Percentiles rank a stretch among this genome's conserved stretches.
Conservation (phyloP, 23 tunicate genomes). For the Ascidia mentula region DNA sequence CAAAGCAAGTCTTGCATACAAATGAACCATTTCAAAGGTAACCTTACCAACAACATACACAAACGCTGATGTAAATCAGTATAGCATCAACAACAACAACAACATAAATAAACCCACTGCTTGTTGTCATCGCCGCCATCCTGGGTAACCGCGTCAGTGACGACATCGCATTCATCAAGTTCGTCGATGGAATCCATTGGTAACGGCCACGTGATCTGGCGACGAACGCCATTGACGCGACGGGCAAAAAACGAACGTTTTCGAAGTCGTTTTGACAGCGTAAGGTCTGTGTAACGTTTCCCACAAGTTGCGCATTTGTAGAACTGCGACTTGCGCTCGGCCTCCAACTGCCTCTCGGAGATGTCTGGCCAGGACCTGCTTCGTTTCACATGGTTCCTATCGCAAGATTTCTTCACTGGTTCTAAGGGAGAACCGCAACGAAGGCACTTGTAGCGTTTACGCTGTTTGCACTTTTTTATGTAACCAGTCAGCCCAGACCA, state of each 20-base stretch:
- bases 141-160: background rate
- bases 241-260: background rate
- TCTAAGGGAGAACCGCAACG: slow-evolving; percentile 41
- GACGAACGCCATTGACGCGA: background rate
- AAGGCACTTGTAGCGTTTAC: slow-evolving; percentile 18
- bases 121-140: background rate
- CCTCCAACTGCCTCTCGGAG: background rate
- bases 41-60: too few relatives aligned
- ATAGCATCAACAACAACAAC: too few relatives aligned
- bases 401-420: background rate
- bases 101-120: slow-evolving; percentile 17
- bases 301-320: slow-evolving; percentile 39
- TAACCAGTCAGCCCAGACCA: slow-evolving; percentile 40
- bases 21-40: too few relatives aligned
- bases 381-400: background rate
- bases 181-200: slow-evolving; percentile 54
- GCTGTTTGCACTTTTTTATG: slow-evolving; percentile 17
- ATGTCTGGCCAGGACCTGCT: background rate
- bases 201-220: slow-evolving; percentile 62
- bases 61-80: too few relatives aligned
- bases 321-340: background rate
- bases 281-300: slow-evolving; percentile 26
- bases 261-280: background rate
- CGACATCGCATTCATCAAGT: background rate
- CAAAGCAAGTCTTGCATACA: too few relatives aligned